Base-by-base conservation (phyloP, 2,888 invertebrate genomes). In the Erynnis tages region DNA sequence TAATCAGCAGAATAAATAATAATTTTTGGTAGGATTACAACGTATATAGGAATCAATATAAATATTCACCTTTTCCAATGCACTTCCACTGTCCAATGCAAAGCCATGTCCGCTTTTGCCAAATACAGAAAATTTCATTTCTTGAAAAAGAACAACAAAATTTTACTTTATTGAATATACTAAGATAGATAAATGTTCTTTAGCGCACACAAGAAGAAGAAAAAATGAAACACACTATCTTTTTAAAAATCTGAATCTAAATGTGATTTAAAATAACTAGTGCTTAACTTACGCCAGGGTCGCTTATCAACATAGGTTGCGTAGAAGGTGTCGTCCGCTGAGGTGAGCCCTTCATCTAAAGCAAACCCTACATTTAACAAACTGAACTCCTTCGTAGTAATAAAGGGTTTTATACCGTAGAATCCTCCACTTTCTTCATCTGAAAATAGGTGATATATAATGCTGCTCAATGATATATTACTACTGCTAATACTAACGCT, bases 361-460 rank as follows among this genome's bases (percentile, higher is more conserved):
- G 93, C 93, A 76, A 96, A 95, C 0, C 95, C 97, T 45, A 97
- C 85, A 69, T 97, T 96, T 54, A 98, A 77, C 0, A 88, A 81
- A 61, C 91, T 90, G 74, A 97, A 97, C 13, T 93, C 92, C 2
- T 91, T 80, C 0, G 93, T 93, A 30, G 92, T 73, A 0, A 95
- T 84, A 82, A 96, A 97, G 11, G 88, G 74, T 53, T 86, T 82
- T 93, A 97, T 96, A 10, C 97, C 97, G 8, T 91, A 84, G 0
- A 79, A 78, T 0, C 96, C 95, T 0, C 96, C 96, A 60, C 93
- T 92, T 89, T 97, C 97, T 80, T 97, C 97, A 86, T 97, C 97
- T 86, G 56, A 17, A 44, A 40, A n/a, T 5, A 46, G 17, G 14
- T 14, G 8, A 3, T n/a, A n/a, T n/a, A n/a, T n/a, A n/a, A n/a